A percentile compares a stretch with the other conserved stretches of the same genome.
phyloP scores from a whole-genome alignment of 2,113 vertebrate genomes.

The Ptilonorhynchus violaceus region DNA sequence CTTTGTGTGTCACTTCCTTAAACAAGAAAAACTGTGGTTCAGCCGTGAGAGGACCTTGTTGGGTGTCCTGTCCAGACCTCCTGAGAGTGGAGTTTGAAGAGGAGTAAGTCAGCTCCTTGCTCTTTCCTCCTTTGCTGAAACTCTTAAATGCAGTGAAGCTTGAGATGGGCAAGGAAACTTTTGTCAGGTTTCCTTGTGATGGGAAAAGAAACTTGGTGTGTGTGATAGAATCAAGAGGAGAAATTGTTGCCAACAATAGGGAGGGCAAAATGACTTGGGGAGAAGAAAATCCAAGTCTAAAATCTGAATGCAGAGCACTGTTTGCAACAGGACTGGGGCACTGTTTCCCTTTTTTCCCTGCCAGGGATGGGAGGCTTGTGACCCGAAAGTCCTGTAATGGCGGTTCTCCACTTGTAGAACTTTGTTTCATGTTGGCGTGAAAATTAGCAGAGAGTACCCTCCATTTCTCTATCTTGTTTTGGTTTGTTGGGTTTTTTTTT shows the following conservation, averaged over 20 bases:
- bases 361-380: rapidly evolving
- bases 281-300: not conserved
- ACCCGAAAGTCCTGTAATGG: not conserved
- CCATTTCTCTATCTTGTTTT: not conserved
- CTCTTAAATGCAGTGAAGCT: not conserved
- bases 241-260: not conserved
- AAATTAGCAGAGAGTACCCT: not conserved
- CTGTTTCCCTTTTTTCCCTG: not conserved
- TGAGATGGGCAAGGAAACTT: not conserved
- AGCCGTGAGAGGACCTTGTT: not conserved
- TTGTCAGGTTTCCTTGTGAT: not conserved
- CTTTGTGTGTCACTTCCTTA: not conserved
- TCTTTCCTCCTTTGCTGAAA: not conserved
- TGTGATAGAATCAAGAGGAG: not conserved
- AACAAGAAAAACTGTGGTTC: not conserved
- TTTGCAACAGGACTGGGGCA: not conserved
- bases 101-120: rapidly evolving
- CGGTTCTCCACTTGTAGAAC: not conserved
- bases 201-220: not conserved
- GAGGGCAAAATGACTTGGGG: not conserved
- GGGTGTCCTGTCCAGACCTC: not conserved
- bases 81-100: not conserved
- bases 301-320: not conserved
- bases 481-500: not conserved
- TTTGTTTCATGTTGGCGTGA: not conserved